Conservation (phyloP, 2,888 invertebrate species). For the Pimpla rufipes region DNA sequence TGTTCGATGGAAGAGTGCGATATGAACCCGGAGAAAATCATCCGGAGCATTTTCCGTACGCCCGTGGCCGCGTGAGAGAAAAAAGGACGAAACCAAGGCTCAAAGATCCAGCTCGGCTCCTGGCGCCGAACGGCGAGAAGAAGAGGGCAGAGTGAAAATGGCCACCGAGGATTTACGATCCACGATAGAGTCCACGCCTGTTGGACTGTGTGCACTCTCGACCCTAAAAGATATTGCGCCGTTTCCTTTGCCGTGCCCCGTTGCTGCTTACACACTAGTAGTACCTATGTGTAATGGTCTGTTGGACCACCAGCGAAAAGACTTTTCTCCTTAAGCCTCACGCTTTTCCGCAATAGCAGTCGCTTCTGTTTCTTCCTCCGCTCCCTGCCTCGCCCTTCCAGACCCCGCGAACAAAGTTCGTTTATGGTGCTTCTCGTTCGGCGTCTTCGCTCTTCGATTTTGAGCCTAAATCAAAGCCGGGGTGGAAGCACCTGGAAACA, state of each 20-base stretch:
- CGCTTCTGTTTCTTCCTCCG: constrained; percentile 24
- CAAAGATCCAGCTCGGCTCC: constrained; percentile 41
- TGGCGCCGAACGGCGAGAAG: constrained; percentile 42
- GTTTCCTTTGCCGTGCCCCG: constrained; percentile 75
- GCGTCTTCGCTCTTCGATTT: not conserved
- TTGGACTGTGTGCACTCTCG: constrained; percentile 78
- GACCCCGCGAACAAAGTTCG: not conserved
- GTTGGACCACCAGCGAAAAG: constrained; percentile 51
- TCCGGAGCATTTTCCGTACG: constrained; percentile 60
- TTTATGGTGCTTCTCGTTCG: not conserved
- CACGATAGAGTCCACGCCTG: constrained; percentile 70
- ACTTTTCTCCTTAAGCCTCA: constrained; percentile 51
- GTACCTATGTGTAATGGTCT: constrained; percentile 23
- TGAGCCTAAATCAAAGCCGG: no score
- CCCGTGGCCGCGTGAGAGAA: constrained; percentile 48
- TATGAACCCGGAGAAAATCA: constrained; percentile 69
- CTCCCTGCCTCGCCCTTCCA: not conserved
- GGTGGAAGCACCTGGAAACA: no score
- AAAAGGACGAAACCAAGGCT: constrained; percentile 47
- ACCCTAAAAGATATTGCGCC: constrained; percentile 80
- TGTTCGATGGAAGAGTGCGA: constrained; percentile 64
- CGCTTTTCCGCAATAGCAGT: constrained; percentile 50
- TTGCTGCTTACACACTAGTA: constrained; percentile 44
- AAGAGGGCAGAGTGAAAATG: constrained; percentile 67
- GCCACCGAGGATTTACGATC: constrained; percentile 72